Evolutionary conservation across 35 echinoderm and acorn worm genomes (phyloP).

Genomic region (Diadema setosum): DNA sequence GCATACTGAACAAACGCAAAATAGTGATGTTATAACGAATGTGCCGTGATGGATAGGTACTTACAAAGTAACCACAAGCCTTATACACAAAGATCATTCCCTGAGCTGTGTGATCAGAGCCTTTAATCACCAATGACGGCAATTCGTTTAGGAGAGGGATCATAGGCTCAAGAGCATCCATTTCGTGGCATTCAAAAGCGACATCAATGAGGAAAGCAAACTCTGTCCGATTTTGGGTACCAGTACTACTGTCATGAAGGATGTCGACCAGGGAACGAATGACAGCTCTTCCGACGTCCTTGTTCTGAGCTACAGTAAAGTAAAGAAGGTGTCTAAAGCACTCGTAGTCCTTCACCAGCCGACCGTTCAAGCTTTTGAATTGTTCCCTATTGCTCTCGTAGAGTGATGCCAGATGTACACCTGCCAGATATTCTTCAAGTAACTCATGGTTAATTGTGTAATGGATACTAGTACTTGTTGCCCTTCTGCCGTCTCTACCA

Average conservation of each 20-base stretch:
- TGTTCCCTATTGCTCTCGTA: neutral
- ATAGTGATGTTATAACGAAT: too few relatives aligned
- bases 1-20: too few relatives aligned
- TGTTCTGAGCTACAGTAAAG: neutral
- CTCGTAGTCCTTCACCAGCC: neutral
- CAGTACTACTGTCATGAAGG: too few relatives aligned
- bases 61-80: too few relatives aligned
- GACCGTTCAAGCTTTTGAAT: neutral
- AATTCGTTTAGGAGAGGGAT: too few relatives aligned
- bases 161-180: too few relatives aligned
- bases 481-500: neutral
- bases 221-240: too few relatives aligned
- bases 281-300: neutral
- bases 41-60: too few relatives aligned
- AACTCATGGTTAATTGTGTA: neutral
- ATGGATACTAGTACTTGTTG: neutral
- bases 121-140: too few relatives aligned
- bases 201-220: neutral
- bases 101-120: too few relatives aligned
- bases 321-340: neutral
- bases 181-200: neutral
- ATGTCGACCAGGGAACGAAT: neutral
- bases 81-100: too few relatives aligned
- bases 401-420: neutral
- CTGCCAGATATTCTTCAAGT: neutral